Conservation (phyloP, 2,797 vertebrate species). For the Spinus pinus region DNA sequence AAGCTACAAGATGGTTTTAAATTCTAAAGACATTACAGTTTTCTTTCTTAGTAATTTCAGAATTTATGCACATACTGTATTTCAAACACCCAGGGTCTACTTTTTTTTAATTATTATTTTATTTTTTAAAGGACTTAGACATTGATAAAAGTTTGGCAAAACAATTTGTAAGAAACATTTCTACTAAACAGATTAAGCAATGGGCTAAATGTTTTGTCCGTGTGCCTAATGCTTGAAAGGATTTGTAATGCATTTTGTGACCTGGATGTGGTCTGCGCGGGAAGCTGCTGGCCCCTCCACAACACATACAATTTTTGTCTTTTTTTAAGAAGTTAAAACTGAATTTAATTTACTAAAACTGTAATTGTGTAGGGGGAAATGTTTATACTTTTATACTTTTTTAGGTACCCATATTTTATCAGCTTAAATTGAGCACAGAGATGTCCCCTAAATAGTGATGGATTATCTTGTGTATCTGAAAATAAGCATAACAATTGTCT, state of each 20-base stretch:
- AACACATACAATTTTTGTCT: slow-evolving; percentile 29
- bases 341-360: slow-evolving; percentile 74
- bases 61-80: slow-evolving; percentile 8
- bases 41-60: neutral
- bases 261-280: slow-evolving; percentile 8
- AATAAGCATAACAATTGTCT: slow-evolving; percentile 43
- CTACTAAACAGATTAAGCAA: slow-evolving; percentile 20
- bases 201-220: neutral
- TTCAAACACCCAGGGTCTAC: slow-evolving; percentile 18
- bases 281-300: slow-evolving; percentile 43
- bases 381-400: slow-evolving; percentile 79
- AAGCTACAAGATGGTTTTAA: neutral
- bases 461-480: slow-evolving; percentile 71
- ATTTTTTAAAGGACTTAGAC: neutral
- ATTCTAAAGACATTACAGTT: slow-evolving; percentile 1
- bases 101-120: neutral
- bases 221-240: neutral
- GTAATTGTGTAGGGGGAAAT: slow-evolving; percentile 65
- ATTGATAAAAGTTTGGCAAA: slow-evolving; percentile 42
- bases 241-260: neutral
- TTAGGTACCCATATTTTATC: slow-evolving; percentile 75
- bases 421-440: slow-evolving; percentile 63
- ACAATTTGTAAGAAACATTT: slow-evolving; percentile 56
- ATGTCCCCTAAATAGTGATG: slow-evolving; percentile 63
- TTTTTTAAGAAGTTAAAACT: slow-evolving; percentile 70